A percentile compares a stretch with the other conserved stretches of the same genome.
Evolutionary conservation across 2,113 vertebrate species (phyloP).

Genomic region (Cyprinus carpio): DNA sequence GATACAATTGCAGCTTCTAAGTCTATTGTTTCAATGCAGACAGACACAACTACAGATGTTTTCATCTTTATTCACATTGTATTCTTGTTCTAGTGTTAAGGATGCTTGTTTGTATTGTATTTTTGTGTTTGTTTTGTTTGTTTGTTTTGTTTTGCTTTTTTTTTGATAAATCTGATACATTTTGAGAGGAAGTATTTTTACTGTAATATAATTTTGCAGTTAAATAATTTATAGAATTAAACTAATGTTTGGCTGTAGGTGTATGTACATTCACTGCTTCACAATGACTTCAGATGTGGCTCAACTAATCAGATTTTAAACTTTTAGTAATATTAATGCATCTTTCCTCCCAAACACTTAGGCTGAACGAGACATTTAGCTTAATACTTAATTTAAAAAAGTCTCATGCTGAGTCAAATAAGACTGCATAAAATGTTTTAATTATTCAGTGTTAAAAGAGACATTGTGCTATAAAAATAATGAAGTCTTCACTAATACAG

Average conservation of each 20-base stretch:
- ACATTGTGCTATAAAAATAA: constrained; percentile 23
- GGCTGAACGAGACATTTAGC: neutral
- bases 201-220: neutral
- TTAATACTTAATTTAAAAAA: constrained; percentile 22
- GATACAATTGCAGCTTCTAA: neutral
- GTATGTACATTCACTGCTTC: neutral
- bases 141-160: no score
- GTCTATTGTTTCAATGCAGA: neutral
- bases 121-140: no score
- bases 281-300: neutral
- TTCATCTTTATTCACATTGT: neutral
- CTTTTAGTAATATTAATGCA: neutral
- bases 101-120: neutral
- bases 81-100: neutral
- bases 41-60: neutral
- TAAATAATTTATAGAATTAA: neutral
- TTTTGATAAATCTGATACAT: neutral
- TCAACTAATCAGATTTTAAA: neutral
- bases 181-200: neutral
- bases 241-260: neutral
- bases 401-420: constrained; percentile 20
- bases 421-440: constrained; percentile 16
- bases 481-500: neutral
- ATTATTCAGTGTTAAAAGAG: constrained; percentile 29
- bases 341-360: neutral